Conservation (phyloP, 2,888 invertebrate species). For the Synanthedon andrenaeformis region DNA sequence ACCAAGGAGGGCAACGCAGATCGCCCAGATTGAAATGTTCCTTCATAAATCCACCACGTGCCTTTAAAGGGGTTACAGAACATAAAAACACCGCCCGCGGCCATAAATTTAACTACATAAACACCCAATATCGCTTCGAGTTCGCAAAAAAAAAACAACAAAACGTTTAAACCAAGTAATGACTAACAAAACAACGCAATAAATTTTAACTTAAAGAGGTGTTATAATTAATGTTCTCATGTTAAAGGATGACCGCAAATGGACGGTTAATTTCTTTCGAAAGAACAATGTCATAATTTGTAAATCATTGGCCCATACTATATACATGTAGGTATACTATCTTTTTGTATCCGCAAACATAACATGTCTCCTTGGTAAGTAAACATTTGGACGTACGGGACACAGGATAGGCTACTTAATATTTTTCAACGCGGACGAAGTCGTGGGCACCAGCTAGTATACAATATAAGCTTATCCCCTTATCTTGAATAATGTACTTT, state of each 20-base stretch:
- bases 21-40: slow-evolving; percentile 60
- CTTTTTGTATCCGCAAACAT: too few species aligned
- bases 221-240: slow-evolving; percentile 64
- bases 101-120: slow-evolving; percentile 59
- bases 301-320: slow-evolving; percentile 25
- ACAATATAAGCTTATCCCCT: too few species aligned
- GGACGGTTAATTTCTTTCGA: slow-evolving; percentile 45
- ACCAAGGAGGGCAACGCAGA: slow-evolving; percentile 16
- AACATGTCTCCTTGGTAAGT: too few species aligned
- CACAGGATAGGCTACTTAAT: too few species aligned
- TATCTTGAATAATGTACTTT: not conserved
- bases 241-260: slow-evolving; percentile 53
- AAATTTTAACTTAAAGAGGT: slow-evolving; percentile 66
- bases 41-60: slow-evolving; percentile 57
- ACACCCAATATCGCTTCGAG: slow-evolving; percentile 39
- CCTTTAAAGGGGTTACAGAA: slow-evolving; percentile 37
- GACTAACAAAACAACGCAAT: slow-evolving; percentile 56
- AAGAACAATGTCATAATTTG: slow-evolving; percentile 54
- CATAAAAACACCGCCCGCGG: slow-evolving; percentile 47
- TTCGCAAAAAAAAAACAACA: slow-evolving; percentile 25
- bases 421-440: too few species aligned
- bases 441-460: too few species aligned
- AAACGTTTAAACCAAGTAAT: slow-evolving; percentile 36
- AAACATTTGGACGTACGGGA: too few species aligned
- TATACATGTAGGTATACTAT: slow-evolving; percentile 34